A percentile compares a stretch with the other conserved stretches of the same genome.
These are phyloP conservation scores for Lypha dubia DNA, from an alignment of 2,888 invertebrate genomes.

Conservation along the genomic window DNA sequence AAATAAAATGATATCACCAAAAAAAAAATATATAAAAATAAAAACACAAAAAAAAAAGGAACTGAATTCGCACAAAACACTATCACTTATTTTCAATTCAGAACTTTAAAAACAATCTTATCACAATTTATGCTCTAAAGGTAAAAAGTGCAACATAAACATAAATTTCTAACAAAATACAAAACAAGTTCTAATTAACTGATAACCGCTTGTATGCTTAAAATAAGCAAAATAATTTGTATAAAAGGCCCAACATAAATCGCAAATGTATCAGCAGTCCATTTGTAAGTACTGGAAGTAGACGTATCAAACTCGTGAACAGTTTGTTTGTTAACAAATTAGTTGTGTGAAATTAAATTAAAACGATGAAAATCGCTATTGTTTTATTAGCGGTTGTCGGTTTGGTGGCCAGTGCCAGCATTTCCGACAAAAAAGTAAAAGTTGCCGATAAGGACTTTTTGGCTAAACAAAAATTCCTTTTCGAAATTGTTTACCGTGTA, in stretches of 20 bases:
- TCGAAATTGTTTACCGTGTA: conserved; percentile 53
- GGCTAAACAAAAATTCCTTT: too few relatives aligned
- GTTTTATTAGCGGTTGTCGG: conserved; percentile 78
- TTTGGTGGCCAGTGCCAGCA: conserved; percentile 74
- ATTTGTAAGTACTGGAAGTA: too few relatives aligned
- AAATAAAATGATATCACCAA: conserved; percentile 73
- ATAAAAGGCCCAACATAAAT: too few relatives aligned
- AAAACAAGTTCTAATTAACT: conserved; percentile 70
- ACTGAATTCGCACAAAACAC: too few relatives aligned
- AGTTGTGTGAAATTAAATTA: conserved; percentile 43
- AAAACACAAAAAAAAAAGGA: neutral
- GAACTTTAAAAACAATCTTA: conserved; percentile 9
- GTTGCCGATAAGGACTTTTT: neutral
- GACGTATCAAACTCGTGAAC: too few relatives aligned
- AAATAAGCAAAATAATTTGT: too few relatives aligned
- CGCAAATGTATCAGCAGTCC: too few relatives aligned
- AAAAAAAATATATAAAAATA: too few relatives aligned
- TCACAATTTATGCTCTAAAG: conserved; percentile 5
- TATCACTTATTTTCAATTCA: neutral
- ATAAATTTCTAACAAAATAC: conserved; percentile 14
- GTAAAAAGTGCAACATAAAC: conserved; percentile 17
- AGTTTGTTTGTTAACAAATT: too few relatives aligned
- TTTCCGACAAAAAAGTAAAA: conserved; percentile 54
- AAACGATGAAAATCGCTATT: conserved; percentile 78
- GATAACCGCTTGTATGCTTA: neutral